These are phyloP conservation scores for Sturnira hondurensis DNA, from an alignment of 2,113 vertebrate species.

Conservation along the genomic window DNA sequence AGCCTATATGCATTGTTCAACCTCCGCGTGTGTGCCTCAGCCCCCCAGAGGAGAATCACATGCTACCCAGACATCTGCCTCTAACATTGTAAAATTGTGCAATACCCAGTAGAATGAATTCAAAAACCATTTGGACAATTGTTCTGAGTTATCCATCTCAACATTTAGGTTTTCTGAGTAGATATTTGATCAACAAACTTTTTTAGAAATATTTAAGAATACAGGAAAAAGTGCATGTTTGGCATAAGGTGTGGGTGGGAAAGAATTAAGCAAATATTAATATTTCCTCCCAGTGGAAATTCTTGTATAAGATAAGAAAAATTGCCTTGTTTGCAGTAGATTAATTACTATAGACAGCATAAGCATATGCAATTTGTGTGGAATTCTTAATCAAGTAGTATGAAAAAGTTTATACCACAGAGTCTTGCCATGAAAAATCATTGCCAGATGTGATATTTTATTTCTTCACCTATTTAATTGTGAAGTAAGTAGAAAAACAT, in stretches of 20 bases:
- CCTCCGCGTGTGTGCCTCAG: background rate
- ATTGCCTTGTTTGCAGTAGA: background rate
- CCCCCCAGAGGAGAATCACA: background rate
- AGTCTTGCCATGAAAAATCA: slow-evolving; percentile 24
- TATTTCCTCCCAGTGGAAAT: background rate
- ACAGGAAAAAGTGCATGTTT: background rate
- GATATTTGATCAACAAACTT: background rate
- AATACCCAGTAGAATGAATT: background rate
- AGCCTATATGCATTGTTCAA: background rate
- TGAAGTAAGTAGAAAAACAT: background rate
- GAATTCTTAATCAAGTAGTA: slow-evolving; percentile 37
- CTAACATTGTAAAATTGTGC: background rate
- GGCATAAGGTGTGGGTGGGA: background rate
- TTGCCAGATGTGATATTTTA: slow-evolving; percentile 24
- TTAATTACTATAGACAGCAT: slow-evolving; percentile 9
- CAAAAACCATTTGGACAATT: background rate
- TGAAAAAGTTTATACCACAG: slow-evolving; percentile 13
- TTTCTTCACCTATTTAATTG: slow-evolving; percentile 25
- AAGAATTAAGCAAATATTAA: slow-evolving; percentile 10
- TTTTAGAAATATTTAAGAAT: background rate
- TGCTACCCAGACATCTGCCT: background rate
- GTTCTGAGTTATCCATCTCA: background rate
- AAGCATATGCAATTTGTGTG: slow-evolving; percentile 34
- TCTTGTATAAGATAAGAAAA: slow-evolving; percentile 34
- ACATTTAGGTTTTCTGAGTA: background rate